These are phyloP conservation scores for Xyliphius kryptos DNA, from an alignment of 2,113 vertebrate species.

Conservation along the genomic window DNA sequence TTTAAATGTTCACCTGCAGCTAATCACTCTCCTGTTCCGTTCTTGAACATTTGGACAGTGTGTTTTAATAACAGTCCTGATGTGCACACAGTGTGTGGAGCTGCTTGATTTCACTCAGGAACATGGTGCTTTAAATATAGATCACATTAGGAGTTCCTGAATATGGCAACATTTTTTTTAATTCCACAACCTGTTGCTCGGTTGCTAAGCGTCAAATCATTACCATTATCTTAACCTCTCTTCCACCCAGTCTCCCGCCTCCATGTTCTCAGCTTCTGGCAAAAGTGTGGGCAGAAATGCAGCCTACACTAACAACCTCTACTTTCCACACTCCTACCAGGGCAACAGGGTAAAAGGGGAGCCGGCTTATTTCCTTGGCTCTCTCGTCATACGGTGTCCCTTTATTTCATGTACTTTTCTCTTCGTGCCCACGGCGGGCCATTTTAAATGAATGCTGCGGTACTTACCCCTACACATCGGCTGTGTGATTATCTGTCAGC, in stretches of 20 bases:
- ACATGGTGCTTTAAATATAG: not conserved
- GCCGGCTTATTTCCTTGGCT: slow-evolving; percentile 9
- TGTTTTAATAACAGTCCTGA: too few species aligned
- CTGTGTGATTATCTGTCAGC: slow-evolving; percentile 44
- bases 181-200: slow-evolving; percentile 9
- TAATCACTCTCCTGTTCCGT: too few species aligned
- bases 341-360: slow-evolving; percentile 24
- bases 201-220: slow-evolving; percentile 7
- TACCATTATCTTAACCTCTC: slow-evolving; percentile 1
- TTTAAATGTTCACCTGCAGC: too few species aligned
- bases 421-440: slow-evolving; percentile 5
- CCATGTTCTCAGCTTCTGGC: not conserved
- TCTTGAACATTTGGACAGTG: too few species aligned
- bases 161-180: not conserved
- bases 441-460: slow-evolving; percentile 42
- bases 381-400: slow-evolving; percentile 10
- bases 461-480: slow-evolving; percentile 22
- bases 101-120: too few species aligned
- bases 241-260: not conserved
- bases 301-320: slow-evolving; percentile 1
- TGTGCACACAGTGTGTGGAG: too few species aligned
- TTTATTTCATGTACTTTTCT: not conserved
- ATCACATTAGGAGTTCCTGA: not conserved
- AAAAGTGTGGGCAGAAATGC: slow-evolving; percentile 5
- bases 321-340: slow-evolving; percentile 14